Conservation (phyloP, 2,113 vertebrate genomes). For the Podiceps cristatus region DNA sequence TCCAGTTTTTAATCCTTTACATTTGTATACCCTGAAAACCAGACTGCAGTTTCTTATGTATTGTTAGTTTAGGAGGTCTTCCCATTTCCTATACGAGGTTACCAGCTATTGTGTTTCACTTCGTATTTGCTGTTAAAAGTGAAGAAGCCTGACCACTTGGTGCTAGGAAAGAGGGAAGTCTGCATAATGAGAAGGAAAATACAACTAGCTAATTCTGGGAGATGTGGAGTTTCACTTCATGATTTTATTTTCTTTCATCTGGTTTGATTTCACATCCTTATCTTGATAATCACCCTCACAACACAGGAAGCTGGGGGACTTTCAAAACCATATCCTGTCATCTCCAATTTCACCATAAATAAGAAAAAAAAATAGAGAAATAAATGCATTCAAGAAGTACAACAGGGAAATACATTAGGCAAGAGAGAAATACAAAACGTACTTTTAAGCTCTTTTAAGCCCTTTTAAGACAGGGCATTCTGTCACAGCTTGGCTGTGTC, state of each 20-base stretch:
- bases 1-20: neutral
- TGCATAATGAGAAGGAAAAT: neutral
- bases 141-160: neutral
- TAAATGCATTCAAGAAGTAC: neutral
- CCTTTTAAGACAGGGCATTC: neutral
- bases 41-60: neutral
- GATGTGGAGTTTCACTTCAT: neutral
- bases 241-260: conserved; percentile 12
- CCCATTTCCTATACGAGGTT: neutral
- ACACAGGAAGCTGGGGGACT: neutral
- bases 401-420: neutral
- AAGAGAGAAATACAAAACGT: neutral
- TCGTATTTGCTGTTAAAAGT: neutral
- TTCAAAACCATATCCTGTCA: neutral
- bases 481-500: neutral
- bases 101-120: neutral
- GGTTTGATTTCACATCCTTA: conserved; percentile 17
- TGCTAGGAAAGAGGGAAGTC: neutral
- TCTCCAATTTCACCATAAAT: neutral
- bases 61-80: neutral
- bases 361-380: neutral
- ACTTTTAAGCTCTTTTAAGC: neutral
- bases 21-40: neutral
- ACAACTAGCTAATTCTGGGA: neutral
- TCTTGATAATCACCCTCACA: neutral